Evolutionary conservation across 2,797 vertebrate species (phyloP).

Genomic region (Selene dorsalis): DNA sequence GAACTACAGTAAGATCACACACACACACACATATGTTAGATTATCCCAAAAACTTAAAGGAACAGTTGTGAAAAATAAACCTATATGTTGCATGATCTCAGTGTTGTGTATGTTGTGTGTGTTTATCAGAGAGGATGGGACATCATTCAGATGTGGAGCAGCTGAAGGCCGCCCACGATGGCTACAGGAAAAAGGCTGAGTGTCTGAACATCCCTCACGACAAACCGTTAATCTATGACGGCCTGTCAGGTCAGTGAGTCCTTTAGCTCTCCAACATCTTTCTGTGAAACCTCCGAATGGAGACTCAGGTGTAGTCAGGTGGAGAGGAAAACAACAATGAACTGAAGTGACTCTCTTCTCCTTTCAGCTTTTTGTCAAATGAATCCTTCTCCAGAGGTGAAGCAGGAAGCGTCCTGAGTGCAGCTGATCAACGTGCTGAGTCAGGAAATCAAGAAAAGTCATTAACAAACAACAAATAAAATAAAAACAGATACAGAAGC

Average conservation of each 20-base stretch:
- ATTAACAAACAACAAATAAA: neutral
- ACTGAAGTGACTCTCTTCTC: neutral
- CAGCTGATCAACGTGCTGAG: neutral
- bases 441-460: neutral
- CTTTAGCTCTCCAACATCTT: neutral
- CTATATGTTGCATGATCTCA: neutral
- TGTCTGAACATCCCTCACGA: constrained; percentile 24
- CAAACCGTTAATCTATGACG: constrained; percentile 4
- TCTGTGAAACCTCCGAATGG: neutral
- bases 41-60: too few relatives aligned
- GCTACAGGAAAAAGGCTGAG: neutral
- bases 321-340: neutral
- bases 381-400: constrained; percentile 5
- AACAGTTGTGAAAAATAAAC: too few relatives aligned
- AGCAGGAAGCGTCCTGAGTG: neutral
- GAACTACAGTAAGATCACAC: constrained; percentile 16
- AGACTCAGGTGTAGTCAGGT: neutral
- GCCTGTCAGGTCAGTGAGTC: constrained; percentile 22
- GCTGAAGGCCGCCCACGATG: neutral
- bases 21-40: neutral
- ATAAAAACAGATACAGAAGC: neutral
- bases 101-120: neutral
- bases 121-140: constrained; percentile 31
- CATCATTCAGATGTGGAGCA: constrained; percentile 15
- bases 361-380: constrained; percentile 56